Evolutionary conservation across 2,888 invertebrate species (phyloP).

Genomic region (Odontomyia ornata): DNA sequence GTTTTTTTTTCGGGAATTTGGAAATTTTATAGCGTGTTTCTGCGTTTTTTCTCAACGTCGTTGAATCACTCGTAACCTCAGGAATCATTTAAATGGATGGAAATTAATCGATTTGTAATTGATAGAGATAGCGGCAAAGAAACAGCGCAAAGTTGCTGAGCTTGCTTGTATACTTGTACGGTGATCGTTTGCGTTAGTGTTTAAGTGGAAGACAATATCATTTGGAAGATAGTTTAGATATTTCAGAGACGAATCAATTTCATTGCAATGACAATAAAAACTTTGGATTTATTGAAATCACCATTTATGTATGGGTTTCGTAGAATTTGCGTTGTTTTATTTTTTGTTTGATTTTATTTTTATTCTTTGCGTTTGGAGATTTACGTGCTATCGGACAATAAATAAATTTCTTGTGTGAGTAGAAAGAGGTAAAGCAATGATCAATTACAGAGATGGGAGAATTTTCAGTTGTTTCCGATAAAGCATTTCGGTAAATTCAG

Average conservation of each 20-base stretch:
- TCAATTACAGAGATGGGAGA: constrained; percentile 17
- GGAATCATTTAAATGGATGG: constrained; percentile 38
- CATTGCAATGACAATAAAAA: constrained; percentile 27
- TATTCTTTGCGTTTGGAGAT: no score
- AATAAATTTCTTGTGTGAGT: background rate
- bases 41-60: background rate
- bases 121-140: constrained; percentile 8
- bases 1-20: constrained; percentile 9
- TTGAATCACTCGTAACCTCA: background rate
- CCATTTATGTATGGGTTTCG: constrained; percentile 6
- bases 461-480: constrained; percentile 16
- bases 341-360: no score
- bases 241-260: constrained; percentile 22
- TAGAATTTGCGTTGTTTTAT: constrained; percentile 8
- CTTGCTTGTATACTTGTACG: background rate
- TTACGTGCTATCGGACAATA: background rate
- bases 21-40: constrained; percentile 34
- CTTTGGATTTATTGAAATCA: constrained; percentile 29
- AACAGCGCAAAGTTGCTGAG: constrained; percentile 26
- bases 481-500: background rate
- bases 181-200: no score
- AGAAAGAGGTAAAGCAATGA: constrained; percentile 8
- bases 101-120: constrained; percentile 43
- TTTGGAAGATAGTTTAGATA: constrained; percentile 12
- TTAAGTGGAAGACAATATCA: constrained; percentile 28